A percentile compares a stretch with the other conserved stretches of the same genome.
Conservation (phyloP, 2,797 vertebrate genomes). For the Falco cherrug region DNA sequence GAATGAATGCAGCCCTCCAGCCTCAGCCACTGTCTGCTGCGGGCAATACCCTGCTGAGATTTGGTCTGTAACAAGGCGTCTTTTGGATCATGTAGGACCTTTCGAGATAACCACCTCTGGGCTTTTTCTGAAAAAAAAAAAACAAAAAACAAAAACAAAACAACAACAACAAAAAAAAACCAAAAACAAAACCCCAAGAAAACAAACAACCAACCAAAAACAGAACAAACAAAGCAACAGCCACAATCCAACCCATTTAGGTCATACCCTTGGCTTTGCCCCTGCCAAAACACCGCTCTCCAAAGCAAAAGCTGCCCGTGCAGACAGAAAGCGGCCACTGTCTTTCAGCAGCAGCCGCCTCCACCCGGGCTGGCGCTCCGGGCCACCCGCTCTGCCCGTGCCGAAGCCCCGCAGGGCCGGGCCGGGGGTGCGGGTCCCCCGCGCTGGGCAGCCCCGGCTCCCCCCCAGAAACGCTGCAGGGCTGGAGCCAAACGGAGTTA, state of each 20-base stretch:
- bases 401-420: not conserved
- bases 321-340: not conserved
- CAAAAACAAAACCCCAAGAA: too few relatives aligned
- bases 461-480: not conserved
- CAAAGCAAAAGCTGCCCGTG: not conserved
- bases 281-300: not conserved
- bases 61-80: not conserved
- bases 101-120: not conserved
- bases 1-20: not conserved
- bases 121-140: not conserved
- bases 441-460: not conserved
- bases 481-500: not conserved
- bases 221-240: not conserved
- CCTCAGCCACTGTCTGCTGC: not conserved
- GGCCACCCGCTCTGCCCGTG: fast-evolving
- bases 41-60: not conserved
- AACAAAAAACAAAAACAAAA: not conserved
- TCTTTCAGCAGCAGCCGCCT: not conserved
- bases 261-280: not conserved
- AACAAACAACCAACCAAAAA: not conserved
- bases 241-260: not conserved
- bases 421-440: too few relatives aligned
- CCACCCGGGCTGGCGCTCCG: not conserved
- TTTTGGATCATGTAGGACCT: not conserved
- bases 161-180: too few relatives aligned